Conservation (phyloP, 2,797 vertebrate species). For the Sandelia bainsii region DNA sequence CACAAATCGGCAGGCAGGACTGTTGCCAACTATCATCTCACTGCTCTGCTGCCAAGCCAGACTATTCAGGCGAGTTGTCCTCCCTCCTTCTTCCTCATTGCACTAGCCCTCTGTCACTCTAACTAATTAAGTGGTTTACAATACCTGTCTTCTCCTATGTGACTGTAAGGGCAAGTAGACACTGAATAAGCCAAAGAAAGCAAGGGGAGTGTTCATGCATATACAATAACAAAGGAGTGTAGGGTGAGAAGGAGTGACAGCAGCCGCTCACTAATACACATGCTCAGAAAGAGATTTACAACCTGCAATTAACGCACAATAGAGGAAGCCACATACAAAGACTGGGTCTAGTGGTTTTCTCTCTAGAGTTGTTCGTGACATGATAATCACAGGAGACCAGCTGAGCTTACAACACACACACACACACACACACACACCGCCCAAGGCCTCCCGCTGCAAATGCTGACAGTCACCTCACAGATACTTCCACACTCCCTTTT, state of each 20-base stretch:
- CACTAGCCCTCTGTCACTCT: constrained; percentile 48
- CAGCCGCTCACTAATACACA: constrained; percentile 42
- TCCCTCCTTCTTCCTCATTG: constrained; percentile 33
- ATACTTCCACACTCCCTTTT: constrained; percentile 14
- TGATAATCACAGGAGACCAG: constrained; percentile 38
- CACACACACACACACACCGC: constrained; percentile 10
- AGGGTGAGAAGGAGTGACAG: constrained; percentile 33
- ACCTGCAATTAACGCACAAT: constrained; percentile 49
- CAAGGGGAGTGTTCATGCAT: constrained; percentile 23
- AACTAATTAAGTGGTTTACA: constrained; percentile 67
- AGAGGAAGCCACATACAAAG: constrained; percentile 48
- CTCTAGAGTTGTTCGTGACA: constrained; percentile 33
- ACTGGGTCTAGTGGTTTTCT: constrained; percentile 19
- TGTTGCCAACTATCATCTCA: constrained; percentile 70
- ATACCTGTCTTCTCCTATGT: constrained; percentile 38
- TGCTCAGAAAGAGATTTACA: constrained; percentile 62
- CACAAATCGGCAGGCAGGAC: constrained; percentile 62
- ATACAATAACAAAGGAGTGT: constrained; percentile 43
- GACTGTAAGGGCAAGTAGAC: constrained; percentile 44
- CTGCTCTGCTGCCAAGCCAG: constrained; percentile 48
- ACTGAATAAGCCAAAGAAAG: constrained; percentile 45
- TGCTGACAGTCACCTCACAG: not conserved
- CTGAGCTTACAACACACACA: constrained; percentile 19
- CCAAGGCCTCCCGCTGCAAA: constrained; percentile 2
- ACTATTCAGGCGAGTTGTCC: constrained; percentile 49